Evolutionary conservation across 2,888 invertebrate genomes (phyloP).

Genomic region (Mimumesa dahlbomi): DNA sequence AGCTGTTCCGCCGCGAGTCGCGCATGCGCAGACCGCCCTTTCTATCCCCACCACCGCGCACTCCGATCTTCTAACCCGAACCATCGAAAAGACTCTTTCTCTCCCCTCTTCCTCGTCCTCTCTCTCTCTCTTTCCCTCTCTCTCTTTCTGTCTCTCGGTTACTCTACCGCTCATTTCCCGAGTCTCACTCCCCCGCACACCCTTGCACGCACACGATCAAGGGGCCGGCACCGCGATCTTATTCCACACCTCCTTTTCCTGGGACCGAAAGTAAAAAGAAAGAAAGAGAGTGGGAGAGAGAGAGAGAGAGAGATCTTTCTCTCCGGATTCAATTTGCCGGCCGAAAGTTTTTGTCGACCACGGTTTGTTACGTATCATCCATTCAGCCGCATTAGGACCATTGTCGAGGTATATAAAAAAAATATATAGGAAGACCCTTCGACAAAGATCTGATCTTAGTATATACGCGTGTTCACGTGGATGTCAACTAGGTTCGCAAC

Average conservation of each 20-base stretch:
- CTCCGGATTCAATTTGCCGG: slow-evolving; percentile 71
- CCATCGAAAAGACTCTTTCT: slow-evolving; percentile 25
- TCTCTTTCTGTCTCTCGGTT: slow-evolving; percentile 9
- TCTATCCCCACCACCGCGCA: slow-evolving; percentile 43
- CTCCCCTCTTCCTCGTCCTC: slow-evolving; percentile 10
- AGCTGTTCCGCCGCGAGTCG: slow-evolving; percentile 66
- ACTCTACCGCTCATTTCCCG: slow-evolving; percentile 21
- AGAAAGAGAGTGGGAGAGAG: background rate
- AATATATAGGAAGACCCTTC: no score
- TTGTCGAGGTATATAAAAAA: no score
- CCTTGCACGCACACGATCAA: slow-evolving; percentile 48
- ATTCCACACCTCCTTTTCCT: slow-evolving; percentile 60
- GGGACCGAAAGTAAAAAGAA: background rate
- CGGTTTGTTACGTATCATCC: slow-evolving; percentile 73
- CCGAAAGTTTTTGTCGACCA: slow-evolving; percentile 71
- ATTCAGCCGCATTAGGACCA: slow-evolving; percentile 61
- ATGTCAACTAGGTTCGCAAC: no score
- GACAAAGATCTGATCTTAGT: slow-evolving; percentile 14
- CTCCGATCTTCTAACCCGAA: slow-evolving; percentile 31
- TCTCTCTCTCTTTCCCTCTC: background rate
- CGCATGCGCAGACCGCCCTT: slow-evolving; percentile 70
- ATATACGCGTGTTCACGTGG: background rate
- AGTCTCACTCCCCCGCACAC: slow-evolving; percentile 23
- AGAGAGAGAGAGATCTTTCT: slow-evolving; percentile 15
- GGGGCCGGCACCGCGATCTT: slow-evolving; percentile 54